Conservation (phyloP, 2,797 vertebrate genomes). For the Anabacerthia variegaticeps region DNA sequence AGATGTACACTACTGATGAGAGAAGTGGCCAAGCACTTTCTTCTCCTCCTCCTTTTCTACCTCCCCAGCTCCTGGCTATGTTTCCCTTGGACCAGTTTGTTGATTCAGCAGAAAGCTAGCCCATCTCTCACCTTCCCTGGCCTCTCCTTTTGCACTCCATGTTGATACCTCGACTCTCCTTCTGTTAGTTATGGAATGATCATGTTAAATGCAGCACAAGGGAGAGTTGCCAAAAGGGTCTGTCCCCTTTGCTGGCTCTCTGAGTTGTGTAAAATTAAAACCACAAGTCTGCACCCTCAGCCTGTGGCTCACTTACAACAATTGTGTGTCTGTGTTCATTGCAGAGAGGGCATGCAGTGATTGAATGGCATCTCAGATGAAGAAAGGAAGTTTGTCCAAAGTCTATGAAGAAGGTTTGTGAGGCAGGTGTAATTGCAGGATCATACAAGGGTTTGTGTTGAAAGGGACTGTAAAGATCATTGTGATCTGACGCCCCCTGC, state of each 20-base stretch:
- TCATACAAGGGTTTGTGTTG: background rate
- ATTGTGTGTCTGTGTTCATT: background rate
- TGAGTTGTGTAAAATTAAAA: background rate
- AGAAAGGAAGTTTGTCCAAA: background rate
- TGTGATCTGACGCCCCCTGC: background rate
- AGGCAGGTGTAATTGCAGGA: rapidly evolving
- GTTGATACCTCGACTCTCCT: rapidly evolving
- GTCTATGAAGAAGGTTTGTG: background rate
- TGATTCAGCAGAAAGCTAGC: background rate
- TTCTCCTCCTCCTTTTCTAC: background rate
- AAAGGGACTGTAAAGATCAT: background rate
- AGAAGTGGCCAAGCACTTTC: background rate
- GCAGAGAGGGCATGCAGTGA: background rate
- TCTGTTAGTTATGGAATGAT: background rate
- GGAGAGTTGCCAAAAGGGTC: background rate
- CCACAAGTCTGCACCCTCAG: background rate
- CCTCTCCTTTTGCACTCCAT: background rate
- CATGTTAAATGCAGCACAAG: background rate
- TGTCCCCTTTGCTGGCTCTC: background rate
- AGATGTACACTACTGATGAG: background rate
- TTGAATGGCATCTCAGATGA: background rate
- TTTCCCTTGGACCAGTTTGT: background rate
- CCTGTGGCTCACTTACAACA: background rate
- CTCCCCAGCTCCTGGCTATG: background rate
- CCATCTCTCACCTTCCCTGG: background rate